Evolutionary conservation across 2,888 invertebrate genomes (phyloP), one percentile per base, ranked within the genome.

Genomic region (Orthosia incerta): DNA sequence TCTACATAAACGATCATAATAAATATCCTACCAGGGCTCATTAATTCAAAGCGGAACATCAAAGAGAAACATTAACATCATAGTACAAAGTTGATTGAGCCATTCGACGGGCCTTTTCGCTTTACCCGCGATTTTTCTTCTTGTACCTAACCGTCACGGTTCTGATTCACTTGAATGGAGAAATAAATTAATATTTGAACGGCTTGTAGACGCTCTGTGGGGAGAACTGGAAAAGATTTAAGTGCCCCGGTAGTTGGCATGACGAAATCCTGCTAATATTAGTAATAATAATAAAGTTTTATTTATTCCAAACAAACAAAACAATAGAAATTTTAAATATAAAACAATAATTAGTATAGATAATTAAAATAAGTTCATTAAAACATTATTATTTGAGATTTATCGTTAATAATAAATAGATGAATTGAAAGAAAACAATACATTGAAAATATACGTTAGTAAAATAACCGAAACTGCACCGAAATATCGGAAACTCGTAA

Each of bases 31-130:
- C 13, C 13, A 57, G 67, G 48, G 46, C 59, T 83, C 80, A 75
- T 83, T 83, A 80, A 80, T 83, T 75, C 84, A 80, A 80, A 80
- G 60, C 46, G 50, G 55, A 53, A 64, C 55, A 74, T 80, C 80
- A 80, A 80, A 83, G 66, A 20, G 53, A 62, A 67, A 70, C 31
- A 80, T 80, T 83, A 57, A 80, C 76, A 80, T 80, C 63, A 84
- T 23, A 83, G 56, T 83, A 70, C 56, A 59, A 64, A 64, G 69
- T 75, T 83, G 84, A 80, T 83, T 83, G 80, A 83, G 67, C 76
- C 26, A 67, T 83, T 83, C 61, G 69, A 64, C 63, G 64, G 64
- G 59, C 66, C 69, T 80, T 57, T 69, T 66, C 12, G 46, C 31
- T 63, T 48, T 76, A 18, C 51, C 76, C 16, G 26, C 55, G 31